Percentiles rank a stretch among this genome's conserved stretches.
Evolutionary conservation across 2,113 vertebrate genomes (phyloP).

Genomic region (Terrapene triunguis): DNA sequence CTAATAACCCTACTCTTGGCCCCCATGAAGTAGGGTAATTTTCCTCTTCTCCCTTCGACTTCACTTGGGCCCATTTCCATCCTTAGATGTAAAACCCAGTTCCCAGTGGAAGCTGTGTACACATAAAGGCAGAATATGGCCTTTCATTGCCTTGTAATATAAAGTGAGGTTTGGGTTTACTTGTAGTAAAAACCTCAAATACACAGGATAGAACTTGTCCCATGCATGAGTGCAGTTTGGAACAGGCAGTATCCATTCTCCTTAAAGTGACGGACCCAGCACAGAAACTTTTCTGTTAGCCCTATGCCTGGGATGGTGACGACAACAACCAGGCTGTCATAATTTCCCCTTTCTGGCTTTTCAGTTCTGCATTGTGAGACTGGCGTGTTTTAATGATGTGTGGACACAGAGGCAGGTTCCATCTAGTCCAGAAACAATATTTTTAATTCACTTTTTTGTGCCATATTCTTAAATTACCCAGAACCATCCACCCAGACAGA

Average conservation of each 20-base stretch:
- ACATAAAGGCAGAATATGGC: background rate
- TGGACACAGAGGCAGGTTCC: background rate
- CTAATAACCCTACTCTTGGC: background rate
- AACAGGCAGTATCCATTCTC: background rate
- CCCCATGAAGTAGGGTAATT: background rate
- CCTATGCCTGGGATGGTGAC: background rate
- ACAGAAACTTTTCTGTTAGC: background rate
- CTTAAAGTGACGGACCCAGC: background rate
- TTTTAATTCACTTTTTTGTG: background rate
- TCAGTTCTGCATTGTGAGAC: background rate
- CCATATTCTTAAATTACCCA: background rate
- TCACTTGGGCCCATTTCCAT: fast-evolving
- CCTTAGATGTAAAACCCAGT: background rate
- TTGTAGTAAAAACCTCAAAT: background rate
- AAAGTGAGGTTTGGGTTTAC: background rate
- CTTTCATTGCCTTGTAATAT: background rate
- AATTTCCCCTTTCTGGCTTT: background rate
- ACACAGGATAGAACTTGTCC: background rate
- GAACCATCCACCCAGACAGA: background rate
- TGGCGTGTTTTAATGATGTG: background rate
- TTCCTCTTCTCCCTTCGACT: background rate
- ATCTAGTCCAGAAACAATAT: background rate
- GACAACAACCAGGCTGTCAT: background rate
- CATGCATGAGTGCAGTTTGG: background rate
- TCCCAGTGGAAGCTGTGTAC: background rate